Base-by-base conservation (phyloP, 2,797 vertebrate genomes). In the Eupleurogrammus muticus region DNA sequence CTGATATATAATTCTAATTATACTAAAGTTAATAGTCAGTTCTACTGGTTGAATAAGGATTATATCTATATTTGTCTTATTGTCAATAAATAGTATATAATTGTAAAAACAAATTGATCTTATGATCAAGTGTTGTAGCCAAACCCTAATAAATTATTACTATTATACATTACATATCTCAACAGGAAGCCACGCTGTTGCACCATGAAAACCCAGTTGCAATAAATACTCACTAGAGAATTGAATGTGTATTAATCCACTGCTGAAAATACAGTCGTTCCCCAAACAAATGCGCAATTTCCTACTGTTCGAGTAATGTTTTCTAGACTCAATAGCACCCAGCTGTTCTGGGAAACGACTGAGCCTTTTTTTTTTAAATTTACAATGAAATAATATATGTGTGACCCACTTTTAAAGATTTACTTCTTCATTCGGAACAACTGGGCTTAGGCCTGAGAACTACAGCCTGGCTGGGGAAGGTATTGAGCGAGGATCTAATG, bases 171-270 rank as follows among this genome's bases (percentile, higher is more conserved):
- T 28, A 28, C 28, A 28, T 28, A 28, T 28, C 28, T 28, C 28
- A 28, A 28, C 17, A 19, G 2, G 54, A 34, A 46, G 20, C 20
- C 24, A 16, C 38, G 24, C 14, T 47, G 20, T 32, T 49, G 53
- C 34, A 16, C 54, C 49, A 50, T 20, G 4, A 57, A 54, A 13
- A 9, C 42, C 23, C 65, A 54, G 36, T 21, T 63, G 59, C 53
- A 42, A 48, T 56, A 69, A 46, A 46, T 68, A 58, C 52, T 63
- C 23, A 55, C 34, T 9, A 46, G 24, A 6, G 20, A 13, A 17
- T 38, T 42, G 19, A 24, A 57, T 23, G 10, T 5, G 20, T 63
- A 58, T 63, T 44, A 19, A 57, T 70, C 36, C 32, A 28, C 14
- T 0, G 1, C 34, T 44, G 50, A 54, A 53, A 71, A 28, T 52